phyloP scores from a whole-genome alignment of 2,113 vertebrate genomes.

The Nycticorax nycticorax region DNA sequence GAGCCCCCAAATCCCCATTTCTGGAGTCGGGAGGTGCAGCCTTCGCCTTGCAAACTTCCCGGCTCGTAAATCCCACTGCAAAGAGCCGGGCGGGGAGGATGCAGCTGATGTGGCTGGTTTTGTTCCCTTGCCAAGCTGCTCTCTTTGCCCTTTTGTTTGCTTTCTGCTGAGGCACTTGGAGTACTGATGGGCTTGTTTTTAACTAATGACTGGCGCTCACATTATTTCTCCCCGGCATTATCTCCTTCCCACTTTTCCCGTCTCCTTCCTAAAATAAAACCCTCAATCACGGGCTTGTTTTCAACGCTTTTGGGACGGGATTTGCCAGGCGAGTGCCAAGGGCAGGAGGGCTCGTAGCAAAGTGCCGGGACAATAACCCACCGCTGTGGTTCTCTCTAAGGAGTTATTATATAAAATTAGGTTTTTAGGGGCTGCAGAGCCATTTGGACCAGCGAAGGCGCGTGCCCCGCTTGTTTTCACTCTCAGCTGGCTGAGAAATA shows the following conservation, averaged over 20 bases:
- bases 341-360: neutral
- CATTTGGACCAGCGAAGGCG: neutral
- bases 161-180: neutral
- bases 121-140: constrained; percentile 26
- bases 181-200: constrained; percentile 13
- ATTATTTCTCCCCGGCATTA: neutral
- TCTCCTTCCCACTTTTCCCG: constrained; percentile 13
- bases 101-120: constrained; percentile 24
- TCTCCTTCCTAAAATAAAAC: constrained; percentile 34
- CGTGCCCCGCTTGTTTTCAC: fast-evolving
- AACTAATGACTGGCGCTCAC: neutral
- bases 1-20: fast-evolving
- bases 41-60: neutral
- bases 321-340: neutral
- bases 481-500: neutral
- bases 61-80: neutral
- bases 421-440: neutral
- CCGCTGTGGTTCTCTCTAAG: neutral
- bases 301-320: neutral
- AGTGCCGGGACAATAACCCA: neutral
- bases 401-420: neutral
- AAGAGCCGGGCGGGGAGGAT: neutral
- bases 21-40: neutral
- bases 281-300: neutral
- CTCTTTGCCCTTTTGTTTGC: constrained; percentile 60